Conservation (phyloP, 2,888 invertebrate species). For the Eilema caniola region DNA sequence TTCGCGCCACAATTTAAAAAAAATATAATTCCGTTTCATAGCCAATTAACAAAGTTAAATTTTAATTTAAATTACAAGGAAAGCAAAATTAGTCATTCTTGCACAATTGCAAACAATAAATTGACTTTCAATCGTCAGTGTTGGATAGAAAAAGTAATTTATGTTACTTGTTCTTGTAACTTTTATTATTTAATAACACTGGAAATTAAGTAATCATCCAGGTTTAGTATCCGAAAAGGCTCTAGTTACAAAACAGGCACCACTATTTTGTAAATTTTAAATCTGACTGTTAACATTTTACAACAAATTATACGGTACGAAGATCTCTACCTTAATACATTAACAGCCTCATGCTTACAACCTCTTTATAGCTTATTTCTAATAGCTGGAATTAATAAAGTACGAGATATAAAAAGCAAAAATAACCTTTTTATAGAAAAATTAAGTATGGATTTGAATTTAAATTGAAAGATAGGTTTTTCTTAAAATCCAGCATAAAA, state of each 20-base stretch:
- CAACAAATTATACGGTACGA: conserved; percentile 52
- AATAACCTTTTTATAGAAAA: background rate
- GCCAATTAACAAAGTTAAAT: background rate
- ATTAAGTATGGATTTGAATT: background rate
- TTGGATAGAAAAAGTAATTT: background rate
- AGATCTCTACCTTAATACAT: conserved; percentile 57
- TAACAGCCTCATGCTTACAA: conserved; percentile 79
- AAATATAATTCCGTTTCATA: background rate
- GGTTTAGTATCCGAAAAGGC: background rate
- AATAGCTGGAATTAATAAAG: conserved; percentile 4
- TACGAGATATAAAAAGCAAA: background rate
- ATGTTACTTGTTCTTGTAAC: background rate
- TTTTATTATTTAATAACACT: too few relatives aligned
- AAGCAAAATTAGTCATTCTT: background rate
- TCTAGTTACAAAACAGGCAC: background rate
- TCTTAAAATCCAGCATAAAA: background rate
- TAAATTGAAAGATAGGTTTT: background rate
- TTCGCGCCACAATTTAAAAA: conserved; percentile 44
- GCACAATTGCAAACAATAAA: background rate
- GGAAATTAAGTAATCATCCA: background rate
- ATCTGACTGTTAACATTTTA: background rate
- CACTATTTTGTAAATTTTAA: background rate
- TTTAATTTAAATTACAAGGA: background rate
- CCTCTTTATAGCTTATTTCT: conserved; percentile 64
- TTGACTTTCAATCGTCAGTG: background rate